These are phyloP conservation scores for Myotis findleyi DNA, from an alignment of 2,797 vertebrate genomes.

Conservation along the genomic window DNA sequence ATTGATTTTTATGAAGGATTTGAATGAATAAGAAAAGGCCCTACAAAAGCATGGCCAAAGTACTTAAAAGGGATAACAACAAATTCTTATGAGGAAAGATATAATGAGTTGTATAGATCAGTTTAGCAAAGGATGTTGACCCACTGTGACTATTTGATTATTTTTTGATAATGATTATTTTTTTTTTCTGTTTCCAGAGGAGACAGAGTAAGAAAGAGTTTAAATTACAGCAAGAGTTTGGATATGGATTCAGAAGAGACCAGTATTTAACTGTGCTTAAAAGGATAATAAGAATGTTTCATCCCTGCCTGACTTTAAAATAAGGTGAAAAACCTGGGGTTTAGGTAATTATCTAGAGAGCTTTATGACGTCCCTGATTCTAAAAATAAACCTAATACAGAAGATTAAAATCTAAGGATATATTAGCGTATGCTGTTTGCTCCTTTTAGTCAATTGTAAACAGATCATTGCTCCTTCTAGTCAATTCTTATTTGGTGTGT, in stretches of 20 bases:
- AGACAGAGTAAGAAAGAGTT: neutral
- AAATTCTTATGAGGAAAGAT: neutral
- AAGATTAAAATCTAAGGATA: neutral
- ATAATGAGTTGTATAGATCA: neutral
- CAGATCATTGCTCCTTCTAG: neutral
- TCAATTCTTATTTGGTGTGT: neutral
- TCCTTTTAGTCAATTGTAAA: neutral
- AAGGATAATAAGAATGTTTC: neutral
- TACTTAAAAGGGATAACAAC: neutral
- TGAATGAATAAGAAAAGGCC: constrained; percentile 1
- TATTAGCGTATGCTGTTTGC: neutral
- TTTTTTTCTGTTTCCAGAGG: neutral
- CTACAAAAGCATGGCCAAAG: neutral
- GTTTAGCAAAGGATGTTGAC: neutral
- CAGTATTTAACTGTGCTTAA: neutral
- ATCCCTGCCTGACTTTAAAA: constrained; percentile 1
- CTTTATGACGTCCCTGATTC: neutral
- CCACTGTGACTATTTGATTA: neutral
- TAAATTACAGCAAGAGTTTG: neutral
- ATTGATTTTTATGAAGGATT: constrained; percentile 39
- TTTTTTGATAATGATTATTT: neutral
- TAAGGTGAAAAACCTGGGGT: neutral
- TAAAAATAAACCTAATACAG: neutral
- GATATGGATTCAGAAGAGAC: neutral
- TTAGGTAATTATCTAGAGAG: neutral